These are phyloP conservation scores for Heliconius eleuchia DNA, from an alignment of 1,140 invertebrate species.

Conservation along the genomic window DNA sequence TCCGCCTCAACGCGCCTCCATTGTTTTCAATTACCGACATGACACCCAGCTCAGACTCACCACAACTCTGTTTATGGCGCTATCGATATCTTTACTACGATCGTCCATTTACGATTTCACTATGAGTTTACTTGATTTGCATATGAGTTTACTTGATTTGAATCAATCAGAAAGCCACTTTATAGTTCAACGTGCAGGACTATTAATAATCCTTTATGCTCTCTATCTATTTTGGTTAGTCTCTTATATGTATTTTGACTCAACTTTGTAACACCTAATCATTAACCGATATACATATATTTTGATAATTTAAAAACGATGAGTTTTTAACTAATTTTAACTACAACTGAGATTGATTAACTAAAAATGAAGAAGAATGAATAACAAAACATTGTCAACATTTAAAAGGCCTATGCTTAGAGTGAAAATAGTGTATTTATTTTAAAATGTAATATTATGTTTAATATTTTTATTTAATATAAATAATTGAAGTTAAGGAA, in stretches of 20 bases:
- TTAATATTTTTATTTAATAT: too few species aligned
- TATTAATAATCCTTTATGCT: conserved; percentile 3
- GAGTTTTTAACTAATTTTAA: too few species aligned
- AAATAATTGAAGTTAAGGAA: conserved; percentile 1
- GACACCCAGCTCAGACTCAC: conserved; percentile 67
- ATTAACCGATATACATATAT: too few species aligned
- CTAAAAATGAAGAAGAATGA: too few species aligned
- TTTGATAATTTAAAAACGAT: too few species aligned
- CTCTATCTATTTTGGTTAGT: not conserved
- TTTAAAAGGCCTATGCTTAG: too few species aligned
- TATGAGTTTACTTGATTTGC: conserved; percentile 8
- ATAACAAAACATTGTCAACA: too few species aligned
- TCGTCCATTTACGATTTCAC: conserved; percentile 66
- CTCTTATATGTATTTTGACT: not conserved
- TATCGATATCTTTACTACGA: conserved; percentile 70
- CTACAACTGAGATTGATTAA: too few species aligned
- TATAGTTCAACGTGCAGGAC: not conserved
- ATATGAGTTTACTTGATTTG: conserved; percentile 39
- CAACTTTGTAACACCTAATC: not conserved
- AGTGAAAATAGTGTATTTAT: too few species aligned
- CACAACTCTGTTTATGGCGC: conserved; percentile 72
- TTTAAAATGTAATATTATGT: too few species aligned
- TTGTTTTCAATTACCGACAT: conserved; percentile 80
- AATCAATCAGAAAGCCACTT: conserved; percentile 48
- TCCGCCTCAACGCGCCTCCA: conserved; percentile 69